phyloP scores from a whole-genome alignment of 2,113 vertebrate genomes.

The Vicugna pacos region DNA sequence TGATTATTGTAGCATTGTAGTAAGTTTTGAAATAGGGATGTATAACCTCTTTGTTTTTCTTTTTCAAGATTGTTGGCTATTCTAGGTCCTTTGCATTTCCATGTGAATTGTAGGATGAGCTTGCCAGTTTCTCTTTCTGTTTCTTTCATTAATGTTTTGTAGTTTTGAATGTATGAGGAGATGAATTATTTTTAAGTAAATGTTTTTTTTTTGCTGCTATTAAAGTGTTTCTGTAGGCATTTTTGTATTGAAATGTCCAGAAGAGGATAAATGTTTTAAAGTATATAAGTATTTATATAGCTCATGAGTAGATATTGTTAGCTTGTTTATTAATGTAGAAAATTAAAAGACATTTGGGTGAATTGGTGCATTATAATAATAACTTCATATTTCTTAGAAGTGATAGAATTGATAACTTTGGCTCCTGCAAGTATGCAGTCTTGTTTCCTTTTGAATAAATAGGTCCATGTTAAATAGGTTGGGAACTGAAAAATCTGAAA shows the following conservation, averaged over 20 bases:
- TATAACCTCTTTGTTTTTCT: not conserved
- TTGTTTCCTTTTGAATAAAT: slow-evolving; percentile 16
- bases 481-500: not conserved
- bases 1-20: not conserved
- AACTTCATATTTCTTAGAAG: not conserved
- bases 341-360: not conserved
- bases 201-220: not conserved
- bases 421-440: not conserved
- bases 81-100: slow-evolving; percentile 26
- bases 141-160: not conserved
- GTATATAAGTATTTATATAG: slow-evolving; percentile 23
- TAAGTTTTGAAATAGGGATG: slow-evolving; percentile 24
- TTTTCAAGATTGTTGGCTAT: not conserved
- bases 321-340: not conserved
- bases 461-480: slow-evolving; percentile 30
- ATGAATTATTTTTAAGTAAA: slow-evolving; percentile 14
- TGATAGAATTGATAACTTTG: not conserved
- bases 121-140: not conserved
- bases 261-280: not conserved
- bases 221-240: not conserved
- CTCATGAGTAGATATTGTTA: not conserved
- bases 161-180: not conserved
- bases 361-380: slow-evolving; percentile 16
- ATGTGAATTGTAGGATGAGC: not conserved
- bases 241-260: not conserved